Evolutionary conservation across 2,888 invertebrate genomes (phyloP).

Genomic region (Mesodorylaimus sp.): DNA sequence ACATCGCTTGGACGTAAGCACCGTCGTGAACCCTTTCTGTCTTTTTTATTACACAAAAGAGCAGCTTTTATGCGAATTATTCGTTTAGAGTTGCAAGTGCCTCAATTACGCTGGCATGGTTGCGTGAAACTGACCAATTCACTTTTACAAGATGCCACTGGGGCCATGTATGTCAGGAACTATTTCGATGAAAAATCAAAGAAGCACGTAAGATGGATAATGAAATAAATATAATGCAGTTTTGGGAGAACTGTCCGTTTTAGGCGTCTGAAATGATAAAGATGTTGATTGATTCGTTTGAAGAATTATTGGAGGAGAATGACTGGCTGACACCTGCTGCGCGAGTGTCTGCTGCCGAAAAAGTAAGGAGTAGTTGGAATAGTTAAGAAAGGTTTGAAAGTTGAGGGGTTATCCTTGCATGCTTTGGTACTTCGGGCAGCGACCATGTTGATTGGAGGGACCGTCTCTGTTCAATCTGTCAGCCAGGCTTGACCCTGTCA

Average conservation of each 20-base stretch:
- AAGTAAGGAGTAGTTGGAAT: constrained; percentile 39
- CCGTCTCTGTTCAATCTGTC: too few species aligned
- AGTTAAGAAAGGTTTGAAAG: constrained; percentile 16
- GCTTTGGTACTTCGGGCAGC: too few species aligned
- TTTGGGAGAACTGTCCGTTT: constrained; percentile 9
- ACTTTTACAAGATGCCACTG: constrained; percentile 58
- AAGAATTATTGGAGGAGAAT: constrained; percentile 60
- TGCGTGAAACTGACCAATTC: constrained; percentile 62
- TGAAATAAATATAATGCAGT: not conserved
- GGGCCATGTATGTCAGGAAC: constrained; percentile 67
- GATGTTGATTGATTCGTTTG: constrained; percentile 65
- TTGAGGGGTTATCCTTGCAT: too few species aligned
- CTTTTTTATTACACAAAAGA: constrained; percentile 6
- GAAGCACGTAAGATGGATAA: constrained; percentile 43
- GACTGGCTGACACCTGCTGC: constrained; percentile 81
- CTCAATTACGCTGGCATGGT: constrained; percentile 55
- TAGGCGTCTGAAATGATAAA: constrained; percentile 66
- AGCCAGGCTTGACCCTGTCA: too few species aligned
- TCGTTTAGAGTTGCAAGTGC: constrained; percentile 24
- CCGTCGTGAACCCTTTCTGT: too few species aligned
- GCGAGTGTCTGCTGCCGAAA: constrained; percentile 59
- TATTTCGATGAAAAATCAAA: constrained; percentile 71
- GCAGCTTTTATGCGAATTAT: not conserved
- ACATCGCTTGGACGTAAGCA: constrained; percentile 23
- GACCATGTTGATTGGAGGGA: too few species aligned